Conservation (phyloP, 2,888 invertebrate species). For the Mythimna vitellina region DNA sequence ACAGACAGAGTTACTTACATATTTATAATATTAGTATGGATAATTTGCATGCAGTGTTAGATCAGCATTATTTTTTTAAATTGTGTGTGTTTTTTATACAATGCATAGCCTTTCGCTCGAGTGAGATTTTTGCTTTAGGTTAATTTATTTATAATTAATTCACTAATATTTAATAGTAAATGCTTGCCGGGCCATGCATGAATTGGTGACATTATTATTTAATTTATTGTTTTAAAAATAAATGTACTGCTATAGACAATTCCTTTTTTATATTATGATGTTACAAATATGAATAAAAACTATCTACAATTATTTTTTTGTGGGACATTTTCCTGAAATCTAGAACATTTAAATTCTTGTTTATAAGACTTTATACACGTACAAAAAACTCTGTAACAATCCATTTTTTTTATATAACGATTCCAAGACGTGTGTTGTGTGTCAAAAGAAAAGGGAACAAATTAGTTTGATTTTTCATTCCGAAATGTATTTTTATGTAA, state of each 20-base stretch:
- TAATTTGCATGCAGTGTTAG: slow-evolving; percentile 1
- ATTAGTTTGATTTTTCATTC: slow-evolving; percentile 52
- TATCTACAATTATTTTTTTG: background rate
- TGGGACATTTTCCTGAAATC: background rate
- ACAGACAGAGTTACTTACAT: too few relatives aligned
- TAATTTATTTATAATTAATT: slow-evolving; percentile 27
- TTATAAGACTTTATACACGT: background rate
- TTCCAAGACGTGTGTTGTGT: slow-evolving; percentile 7
- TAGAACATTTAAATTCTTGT: background rate
- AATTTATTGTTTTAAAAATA: slow-evolving; percentile 3
- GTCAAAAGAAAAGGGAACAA: slow-evolving; percentile 48
- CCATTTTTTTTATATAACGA: background rate
- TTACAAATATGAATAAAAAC: background rate
- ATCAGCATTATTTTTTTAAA: slow-evolving; percentile 7
- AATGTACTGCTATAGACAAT: background rate
- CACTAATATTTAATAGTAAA: slow-evolving; percentile 14
- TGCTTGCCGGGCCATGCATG: slow-evolving; percentile 8
- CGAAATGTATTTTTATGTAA: slow-evolving; percentile 67
- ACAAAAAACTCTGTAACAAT: background rate
- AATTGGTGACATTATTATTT: slow-evolving; percentile 1
- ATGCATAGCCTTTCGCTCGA: slow-evolving; percentile 1
- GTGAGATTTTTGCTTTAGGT: slow-evolving; percentile 14
- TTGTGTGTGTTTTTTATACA: background rate
- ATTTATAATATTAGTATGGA: too few relatives aligned
- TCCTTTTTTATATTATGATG: background rate